These are phyloP conservation scores for Platycheirus rosarum DNA, from an alignment of 2,888 invertebrate species.

Conservation along the genomic window DNA sequence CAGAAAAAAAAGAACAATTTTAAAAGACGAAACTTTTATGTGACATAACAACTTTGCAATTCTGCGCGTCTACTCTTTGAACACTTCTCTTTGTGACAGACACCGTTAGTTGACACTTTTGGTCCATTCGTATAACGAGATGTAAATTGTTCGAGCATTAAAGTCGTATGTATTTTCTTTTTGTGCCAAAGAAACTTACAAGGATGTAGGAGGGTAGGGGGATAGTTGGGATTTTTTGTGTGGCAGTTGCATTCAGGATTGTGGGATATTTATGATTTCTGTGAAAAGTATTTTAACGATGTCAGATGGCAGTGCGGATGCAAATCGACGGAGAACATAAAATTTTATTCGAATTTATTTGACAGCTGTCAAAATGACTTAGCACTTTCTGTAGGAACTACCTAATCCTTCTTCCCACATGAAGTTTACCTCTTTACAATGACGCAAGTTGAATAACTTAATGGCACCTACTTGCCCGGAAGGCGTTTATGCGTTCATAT, in stretches of 20 bases:
- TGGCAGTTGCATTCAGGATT: conserved; percentile 11
- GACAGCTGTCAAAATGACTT: conserved; percentile 51
- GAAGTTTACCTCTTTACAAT: not conserved
- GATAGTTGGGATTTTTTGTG: not conserved
- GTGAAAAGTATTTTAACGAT: conserved; percentile 50
- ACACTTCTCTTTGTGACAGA: conserved; percentile 33
- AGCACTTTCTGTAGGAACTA: not conserved
- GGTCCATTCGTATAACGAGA: conserved; percentile 50
- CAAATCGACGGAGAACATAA: conserved; percentile 52
- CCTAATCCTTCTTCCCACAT: conserved; percentile 31
- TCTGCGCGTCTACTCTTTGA: conserved; percentile 11
- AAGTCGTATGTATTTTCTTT: conserved; percentile 2
- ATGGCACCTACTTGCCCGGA: conserved; percentile 37
- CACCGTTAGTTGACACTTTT: conserved; percentile 42
- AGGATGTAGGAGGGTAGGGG: too few species aligned
- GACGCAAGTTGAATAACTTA: conserved; percentile 19
- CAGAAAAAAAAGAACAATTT: not conserved
- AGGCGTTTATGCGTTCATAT: conserved; percentile 18
- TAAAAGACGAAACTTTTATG: not conserved
- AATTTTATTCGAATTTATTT: conserved; percentile 60
- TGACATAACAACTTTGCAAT: not conserved
- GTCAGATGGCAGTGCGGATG: conserved; percentile 17
- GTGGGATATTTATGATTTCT: conserved; percentile 30
- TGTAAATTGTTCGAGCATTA: conserved; percentile 28
- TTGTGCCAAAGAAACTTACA: not conserved